Conservation (phyloP, 2,113 vertebrate species). For the Turdus rufiventris region DNA sequence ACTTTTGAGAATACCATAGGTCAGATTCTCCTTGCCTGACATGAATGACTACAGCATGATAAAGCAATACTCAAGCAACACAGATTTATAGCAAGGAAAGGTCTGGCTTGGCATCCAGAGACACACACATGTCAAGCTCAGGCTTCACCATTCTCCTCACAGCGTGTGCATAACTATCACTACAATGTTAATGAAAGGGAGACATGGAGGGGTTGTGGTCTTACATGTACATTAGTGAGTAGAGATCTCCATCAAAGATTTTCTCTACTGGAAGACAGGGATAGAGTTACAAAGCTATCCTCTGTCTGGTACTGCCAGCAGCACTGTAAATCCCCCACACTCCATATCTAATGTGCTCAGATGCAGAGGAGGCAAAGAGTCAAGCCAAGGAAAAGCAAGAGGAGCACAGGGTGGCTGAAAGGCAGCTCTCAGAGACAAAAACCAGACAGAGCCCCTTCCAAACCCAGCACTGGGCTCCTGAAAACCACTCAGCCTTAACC, state of each 20-base stretch:
- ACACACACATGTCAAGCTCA: not conserved
- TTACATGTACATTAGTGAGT: not conserved
- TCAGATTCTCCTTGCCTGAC: not conserved
- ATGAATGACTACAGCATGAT: not conserved
- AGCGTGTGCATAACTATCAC: not conserved
- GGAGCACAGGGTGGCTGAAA: not conserved
- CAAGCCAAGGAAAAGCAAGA: not conserved
- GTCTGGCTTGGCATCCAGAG: not conserved
- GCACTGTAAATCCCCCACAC: slow-evolving; percentile 22
- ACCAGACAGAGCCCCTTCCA: not conserved
- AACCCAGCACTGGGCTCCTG: not conserved
- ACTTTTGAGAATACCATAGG: not conserved
- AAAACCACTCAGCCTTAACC: not conserved
- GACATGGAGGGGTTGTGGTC: not conserved
- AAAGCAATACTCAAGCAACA: not conserved
- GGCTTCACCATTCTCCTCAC: not conserved
- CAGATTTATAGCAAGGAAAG: not conserved
- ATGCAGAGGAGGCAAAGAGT: slow-evolving; percentile 16
- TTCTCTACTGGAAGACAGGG: slow-evolving; percentile 21
- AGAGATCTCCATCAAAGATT: slow-evolving; percentile 37
- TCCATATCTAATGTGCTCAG: slow-evolving; percentile 27
- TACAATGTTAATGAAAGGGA: not conserved
- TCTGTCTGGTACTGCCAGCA: slow-evolving; percentile 42
- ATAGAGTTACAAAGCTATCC: slow-evolving; percentile 30
- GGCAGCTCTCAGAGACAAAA: not conserved